phyloP scores from a whole-genome alignment of 2,888 invertebrate genomes.

The Monochamus alternatus region DNA sequence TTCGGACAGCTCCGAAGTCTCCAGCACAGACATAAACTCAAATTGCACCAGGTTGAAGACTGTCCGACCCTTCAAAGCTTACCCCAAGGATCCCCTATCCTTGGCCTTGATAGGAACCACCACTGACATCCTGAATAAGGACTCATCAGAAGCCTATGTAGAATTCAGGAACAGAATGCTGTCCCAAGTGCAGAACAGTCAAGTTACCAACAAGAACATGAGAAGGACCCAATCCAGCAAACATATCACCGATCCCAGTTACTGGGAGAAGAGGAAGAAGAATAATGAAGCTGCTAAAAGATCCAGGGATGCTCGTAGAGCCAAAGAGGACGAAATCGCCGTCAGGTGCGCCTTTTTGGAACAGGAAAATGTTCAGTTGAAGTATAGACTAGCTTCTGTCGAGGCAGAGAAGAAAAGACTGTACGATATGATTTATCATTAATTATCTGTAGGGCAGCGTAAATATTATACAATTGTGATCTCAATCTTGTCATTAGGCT shows the following conservation, averaged over 20 bases:
- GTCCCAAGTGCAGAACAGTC: constrained; percentile 76
- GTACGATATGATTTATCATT: constrained; percentile 46
- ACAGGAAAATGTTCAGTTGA: constrained; percentile 87
- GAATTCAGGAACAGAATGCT: constrained; percentile 82
- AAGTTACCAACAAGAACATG: constrained; percentile 81
- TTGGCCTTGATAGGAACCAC: constrained; percentile 72
- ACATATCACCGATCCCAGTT: constrained; percentile 80
- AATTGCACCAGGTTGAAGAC: constrained; percentile 67
- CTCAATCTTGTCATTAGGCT: constrained; percentile 38
- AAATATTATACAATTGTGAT: constrained; percentile 6
- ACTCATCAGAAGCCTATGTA: constrained; percentile 79
- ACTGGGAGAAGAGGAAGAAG: constrained; percentile 89
- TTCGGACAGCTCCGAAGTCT: constrained; percentile 58
- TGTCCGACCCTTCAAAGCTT: constrained; percentile 80
- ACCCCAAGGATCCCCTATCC: constrained; percentile 80
- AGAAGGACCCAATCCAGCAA: constrained; percentile 69
- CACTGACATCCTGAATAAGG: constrained; percentile 73
- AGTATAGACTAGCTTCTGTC: constrained; percentile 61
- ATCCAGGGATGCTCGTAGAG: constrained; percentile 90
- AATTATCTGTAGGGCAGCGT: not conserved
- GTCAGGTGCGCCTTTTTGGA: constrained; percentile 90
- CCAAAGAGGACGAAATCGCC: constrained; percentile 94
- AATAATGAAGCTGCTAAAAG: constrained; percentile 97
- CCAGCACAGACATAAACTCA: constrained; percentile 38
- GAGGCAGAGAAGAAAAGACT: constrained; percentile 60